These are phyloP conservation scores for Colaptes auratus DNA, from an alignment of 2,113 vertebrate genomes.

Conservation along the genomic window DNA sequence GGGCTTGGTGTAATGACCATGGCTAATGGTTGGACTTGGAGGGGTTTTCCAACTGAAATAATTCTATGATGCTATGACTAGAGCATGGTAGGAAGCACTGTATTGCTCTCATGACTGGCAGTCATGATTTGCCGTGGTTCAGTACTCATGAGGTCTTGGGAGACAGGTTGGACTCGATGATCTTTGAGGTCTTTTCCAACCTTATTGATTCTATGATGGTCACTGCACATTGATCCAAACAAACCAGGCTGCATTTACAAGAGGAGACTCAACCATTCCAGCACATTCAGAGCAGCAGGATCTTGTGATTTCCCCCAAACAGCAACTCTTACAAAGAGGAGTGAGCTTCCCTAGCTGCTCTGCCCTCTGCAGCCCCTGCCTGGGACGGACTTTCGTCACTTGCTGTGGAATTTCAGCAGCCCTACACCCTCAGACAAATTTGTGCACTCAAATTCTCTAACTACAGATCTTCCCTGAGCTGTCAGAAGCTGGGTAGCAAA, in stretches of 20 bases:
- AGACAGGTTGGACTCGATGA: no score
- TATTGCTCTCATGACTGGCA: rapidly evolving
- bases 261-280: neutral
- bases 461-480: neutral
- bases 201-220: no score
- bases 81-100: no score
- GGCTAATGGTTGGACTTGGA: no score
- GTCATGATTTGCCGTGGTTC: no score
- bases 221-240: neutral
- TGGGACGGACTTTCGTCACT: neutral
- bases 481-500: neutral
- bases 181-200: no score
- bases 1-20: no score
- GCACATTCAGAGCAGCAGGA: neutral
- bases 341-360: neutral
- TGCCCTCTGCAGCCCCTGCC: neutral
- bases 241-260: neutral
- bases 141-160: no score
- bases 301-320: neutral
- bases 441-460: neutral
- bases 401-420: neutral
- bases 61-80: no score
- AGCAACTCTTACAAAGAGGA: rapidly evolving
- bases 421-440: neutral
- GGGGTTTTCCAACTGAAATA: no score